Evolutionary conservation across 2,888 invertebrate genomes (phyloP).

Genomic region (Rotaria magnacalcarata): DNA sequence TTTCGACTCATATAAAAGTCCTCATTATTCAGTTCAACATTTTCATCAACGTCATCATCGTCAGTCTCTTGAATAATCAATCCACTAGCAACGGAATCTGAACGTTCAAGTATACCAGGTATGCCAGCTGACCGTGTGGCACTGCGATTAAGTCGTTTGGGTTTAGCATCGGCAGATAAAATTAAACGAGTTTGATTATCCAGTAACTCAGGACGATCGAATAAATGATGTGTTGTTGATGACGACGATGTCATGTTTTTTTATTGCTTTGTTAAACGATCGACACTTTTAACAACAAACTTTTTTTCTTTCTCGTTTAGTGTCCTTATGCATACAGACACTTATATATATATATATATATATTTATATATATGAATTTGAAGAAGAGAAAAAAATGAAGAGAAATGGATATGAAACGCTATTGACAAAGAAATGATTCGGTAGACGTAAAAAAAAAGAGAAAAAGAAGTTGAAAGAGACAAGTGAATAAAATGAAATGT

Average conservation of each 20-base stretch:
- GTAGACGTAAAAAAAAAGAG: not conserved
- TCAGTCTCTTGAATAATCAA: not conserved
- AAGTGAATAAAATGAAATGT: not conserved
- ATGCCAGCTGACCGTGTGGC: not conserved
- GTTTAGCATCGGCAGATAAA: not conserved
- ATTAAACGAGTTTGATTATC: conserved; percentile 22
- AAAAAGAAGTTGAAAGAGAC: not conserved
- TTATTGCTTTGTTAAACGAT: not conserved
- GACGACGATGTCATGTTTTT: not conserved
- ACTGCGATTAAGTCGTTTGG: not conserved
- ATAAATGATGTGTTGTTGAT: not conserved
- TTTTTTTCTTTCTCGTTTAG: not conserved
- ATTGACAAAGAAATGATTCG: not conserved
- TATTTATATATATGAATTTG: not conserved
- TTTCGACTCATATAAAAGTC: not conserved
- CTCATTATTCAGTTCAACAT: not conserved
- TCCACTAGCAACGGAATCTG: not conserved
- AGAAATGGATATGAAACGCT: not conserved
- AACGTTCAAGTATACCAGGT: not conserved
- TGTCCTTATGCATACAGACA: not conserved
- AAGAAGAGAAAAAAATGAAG: not conserved
- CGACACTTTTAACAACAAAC: not conserved
- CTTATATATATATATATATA: not conserved
- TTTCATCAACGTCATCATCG: not conserved
- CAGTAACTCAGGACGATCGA: not conserved